Conservation (phyloP, 2,113 vertebrate genomes). For the Neofelis nebulosa region DNA sequence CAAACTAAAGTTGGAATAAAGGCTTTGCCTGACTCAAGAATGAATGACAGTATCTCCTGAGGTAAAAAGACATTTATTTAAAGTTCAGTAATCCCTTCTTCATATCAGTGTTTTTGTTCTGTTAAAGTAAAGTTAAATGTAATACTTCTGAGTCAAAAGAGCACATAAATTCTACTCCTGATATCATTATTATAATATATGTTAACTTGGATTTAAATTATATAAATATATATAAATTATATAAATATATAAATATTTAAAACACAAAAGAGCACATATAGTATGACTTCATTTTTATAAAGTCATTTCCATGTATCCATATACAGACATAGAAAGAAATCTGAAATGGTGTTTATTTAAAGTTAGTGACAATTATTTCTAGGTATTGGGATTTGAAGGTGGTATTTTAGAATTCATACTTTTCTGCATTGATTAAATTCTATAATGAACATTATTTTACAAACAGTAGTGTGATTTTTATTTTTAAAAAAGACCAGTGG, state of each 20-base stretch:
- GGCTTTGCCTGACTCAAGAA: slow-evolving; percentile 29
- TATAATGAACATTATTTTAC: slow-evolving; percentile 36
- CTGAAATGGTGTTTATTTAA: slow-evolving; percentile 39
- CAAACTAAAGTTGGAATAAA: slow-evolving; percentile 29
- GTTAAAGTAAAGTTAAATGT: slow-evolving; percentile 57
- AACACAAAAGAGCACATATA: background rate
- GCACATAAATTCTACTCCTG: background rate
- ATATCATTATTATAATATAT: too few relatives aligned
- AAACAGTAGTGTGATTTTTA: slow-evolving; percentile 12
- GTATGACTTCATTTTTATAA: slow-evolving; percentile 1
- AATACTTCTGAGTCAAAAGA: slow-evolving; percentile 57
- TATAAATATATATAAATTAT: too few relatives aligned
- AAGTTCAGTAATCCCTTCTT: slow-evolving; percentile 43
- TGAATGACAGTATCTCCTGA: slow-evolving; percentile 41
- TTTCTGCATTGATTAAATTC: slow-evolving; percentile 49
- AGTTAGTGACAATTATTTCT: slow-evolving; percentile 45
- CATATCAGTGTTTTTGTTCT: slow-evolving; percentile 36
- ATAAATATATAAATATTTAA: too few relatives aligned
- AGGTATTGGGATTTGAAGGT: slow-evolving; percentile 35
- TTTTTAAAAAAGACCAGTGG: slow-evolving; percentile 18
- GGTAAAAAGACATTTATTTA: slow-evolving; percentile 28
- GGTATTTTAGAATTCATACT: slow-evolving; percentile 54
- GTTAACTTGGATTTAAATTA: too few relatives aligned
- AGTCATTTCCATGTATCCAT: slow-evolving; percentile 1
- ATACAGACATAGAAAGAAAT: background rate